These are phyloP conservation scores for Parauchenoglanis ngamensis DNA, from an alignment of 2,797 vertebrate genomes.

Conservation along the genomic window DNA sequence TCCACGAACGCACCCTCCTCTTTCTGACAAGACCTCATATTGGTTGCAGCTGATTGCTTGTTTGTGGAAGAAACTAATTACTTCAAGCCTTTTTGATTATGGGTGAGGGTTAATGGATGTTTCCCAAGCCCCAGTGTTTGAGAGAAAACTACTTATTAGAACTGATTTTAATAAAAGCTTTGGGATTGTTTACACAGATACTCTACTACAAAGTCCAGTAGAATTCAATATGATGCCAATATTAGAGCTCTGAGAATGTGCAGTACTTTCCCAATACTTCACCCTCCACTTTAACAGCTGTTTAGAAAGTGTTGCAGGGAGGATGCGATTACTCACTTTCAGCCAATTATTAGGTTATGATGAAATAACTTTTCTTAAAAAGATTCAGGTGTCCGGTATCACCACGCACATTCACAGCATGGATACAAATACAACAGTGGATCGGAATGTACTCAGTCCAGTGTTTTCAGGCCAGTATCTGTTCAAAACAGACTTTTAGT, in stretches of 20 bases:
- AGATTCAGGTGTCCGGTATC: not conserved
- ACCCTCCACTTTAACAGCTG: not conserved
- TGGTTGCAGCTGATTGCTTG: conserved; percentile 50
- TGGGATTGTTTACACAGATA: not conserved
- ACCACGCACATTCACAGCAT: not conserved
- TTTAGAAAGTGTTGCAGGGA: not conserved
- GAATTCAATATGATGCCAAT: not conserved
- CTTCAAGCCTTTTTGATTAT: conserved; percentile 50
- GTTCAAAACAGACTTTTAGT: not conserved
- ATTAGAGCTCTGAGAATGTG: not conserved
- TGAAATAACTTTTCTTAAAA: not conserved
- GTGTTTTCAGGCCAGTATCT: not conserved
- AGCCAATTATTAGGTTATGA: not conserved
- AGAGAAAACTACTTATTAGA: not conserved
- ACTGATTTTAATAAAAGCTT: not conserved
- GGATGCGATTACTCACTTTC: not conserved
- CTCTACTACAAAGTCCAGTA: not conserved
- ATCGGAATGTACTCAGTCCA: not conserved
- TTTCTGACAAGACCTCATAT: conserved; percentile 30
- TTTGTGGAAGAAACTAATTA: conserved; percentile 52
- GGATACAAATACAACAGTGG: not conserved
- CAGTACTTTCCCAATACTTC: not conserved
- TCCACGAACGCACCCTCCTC: not conserved
- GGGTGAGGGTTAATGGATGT: conserved; percentile 9
- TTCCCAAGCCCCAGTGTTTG: not conserved